These are phyloP conservation scores for Cremastobaeus sp. DNA, from an alignment of 2,888 invertebrate species.

Conservation along the genomic window DNA sequence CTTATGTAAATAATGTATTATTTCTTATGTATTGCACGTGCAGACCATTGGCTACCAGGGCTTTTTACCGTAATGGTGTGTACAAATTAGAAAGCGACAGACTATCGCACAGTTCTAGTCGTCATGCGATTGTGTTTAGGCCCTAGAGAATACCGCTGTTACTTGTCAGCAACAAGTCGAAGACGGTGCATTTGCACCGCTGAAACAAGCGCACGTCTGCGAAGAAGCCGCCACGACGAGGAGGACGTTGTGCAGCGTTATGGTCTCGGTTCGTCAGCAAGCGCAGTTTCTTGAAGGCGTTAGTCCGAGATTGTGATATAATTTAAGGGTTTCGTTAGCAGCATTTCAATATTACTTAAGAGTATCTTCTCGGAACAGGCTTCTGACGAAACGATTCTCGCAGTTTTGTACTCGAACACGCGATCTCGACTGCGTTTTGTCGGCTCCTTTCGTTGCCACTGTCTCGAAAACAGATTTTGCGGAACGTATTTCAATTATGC, in stretches of 20 bases:
- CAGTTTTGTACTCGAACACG: too few relatives aligned
- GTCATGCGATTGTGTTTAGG: slow-evolving; percentile 66
- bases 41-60: too few relatives aligned
- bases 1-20: slow-evolving; percentile 34
- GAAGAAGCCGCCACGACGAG: not conserved
- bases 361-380: not conserved
- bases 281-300: slow-evolving; percentile 1
- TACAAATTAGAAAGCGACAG: slow-evolving; percentile 62
- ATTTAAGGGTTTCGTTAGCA: slow-evolving; percentile 40
- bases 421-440: too few relatives aligned
- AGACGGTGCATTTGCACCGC: too few relatives aligned
- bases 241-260: not conserved
- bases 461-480: too few relatives aligned
- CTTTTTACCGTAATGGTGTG: slow-evolving; percentile 64
- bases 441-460: too few relatives aligned
- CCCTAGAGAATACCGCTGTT: slow-evolving; percentile 58
- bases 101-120: too few relatives aligned
- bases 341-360: slow-evolving; percentile 31
- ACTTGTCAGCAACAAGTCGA: too few relatives aligned
- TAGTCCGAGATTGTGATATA: slow-evolving; percentile 50
- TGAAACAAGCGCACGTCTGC: slow-evolving; percentile 46
- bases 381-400: not conserved
- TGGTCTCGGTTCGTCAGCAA: not conserved
- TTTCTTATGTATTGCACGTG: too few relatives aligned
- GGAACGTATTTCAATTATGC: too few relatives aligned